Evolutionary conservation across 1,140 invertebrate species (phyloP).

Genomic region (Anastrepha ludens): DNA sequence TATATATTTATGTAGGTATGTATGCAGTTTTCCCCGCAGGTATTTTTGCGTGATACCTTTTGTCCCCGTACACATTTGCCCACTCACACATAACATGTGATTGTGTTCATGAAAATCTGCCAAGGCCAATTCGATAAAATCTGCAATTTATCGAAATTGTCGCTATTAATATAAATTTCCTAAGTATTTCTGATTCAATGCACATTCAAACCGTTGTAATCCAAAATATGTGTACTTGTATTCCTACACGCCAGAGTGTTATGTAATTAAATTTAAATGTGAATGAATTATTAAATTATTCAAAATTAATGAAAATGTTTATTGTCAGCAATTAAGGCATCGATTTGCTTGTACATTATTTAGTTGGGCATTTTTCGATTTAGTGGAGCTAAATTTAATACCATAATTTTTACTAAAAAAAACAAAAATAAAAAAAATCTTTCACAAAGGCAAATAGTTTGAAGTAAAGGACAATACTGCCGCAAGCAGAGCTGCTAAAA

Average conservation of each 20-base stretch:
- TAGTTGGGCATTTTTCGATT: too few relatives aligned
- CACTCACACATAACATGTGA: neutral
- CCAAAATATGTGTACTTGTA: too few relatives aligned
- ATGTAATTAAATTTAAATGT: neutral
- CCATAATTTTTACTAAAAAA: too few relatives aligned
- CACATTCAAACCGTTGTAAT: neutral
- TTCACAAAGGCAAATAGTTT: too few relatives aligned
- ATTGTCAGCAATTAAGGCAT: too few relatives aligned
- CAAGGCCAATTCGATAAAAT: conserved; percentile 23
- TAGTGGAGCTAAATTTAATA: too few relatives aligned
- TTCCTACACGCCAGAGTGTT: too few relatives aligned
- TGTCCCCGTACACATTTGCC: neutral
- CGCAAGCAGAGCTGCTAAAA: too few relatives aligned
- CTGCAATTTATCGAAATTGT: conserved; percentile 15
- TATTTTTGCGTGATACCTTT: neutral
- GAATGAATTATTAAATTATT: conserved; percentile 30
- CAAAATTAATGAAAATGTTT: neutral
- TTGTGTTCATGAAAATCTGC: neutral
- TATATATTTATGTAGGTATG: neutral
- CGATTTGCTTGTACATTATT: too few relatives aligned
- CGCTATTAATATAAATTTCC: conserved; percentile 14
- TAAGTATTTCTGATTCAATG: neutral
- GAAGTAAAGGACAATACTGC: too few relatives aligned
- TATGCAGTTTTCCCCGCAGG: neutral
- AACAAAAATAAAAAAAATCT: too few relatives aligned